Evolutionary conservation across 2,113 vertebrate species (phyloP), one percentile per base, ranked within the genome.

Genomic region (Nesoenas mayeri): DNA sequence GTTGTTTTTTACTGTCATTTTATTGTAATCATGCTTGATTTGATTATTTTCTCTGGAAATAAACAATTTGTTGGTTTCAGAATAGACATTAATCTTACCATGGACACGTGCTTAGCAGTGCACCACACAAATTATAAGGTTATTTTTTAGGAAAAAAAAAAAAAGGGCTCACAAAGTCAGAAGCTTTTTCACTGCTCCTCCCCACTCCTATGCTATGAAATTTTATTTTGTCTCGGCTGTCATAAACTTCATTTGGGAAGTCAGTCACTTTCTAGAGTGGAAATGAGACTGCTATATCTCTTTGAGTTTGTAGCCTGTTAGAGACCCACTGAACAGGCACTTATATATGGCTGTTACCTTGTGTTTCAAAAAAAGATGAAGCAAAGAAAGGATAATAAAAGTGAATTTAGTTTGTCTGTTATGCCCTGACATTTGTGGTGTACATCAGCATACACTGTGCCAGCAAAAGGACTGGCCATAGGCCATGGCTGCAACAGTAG

Each of bases 221-320:
- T 96, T 97, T 62, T 90, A 85, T 91, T 94, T 96, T 97, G 42
- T 61, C 44, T 60, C 19, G 2, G 58, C 42, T 93, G 18, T 65
- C 67, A 53, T 90, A 86, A 96, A 90, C 66, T 85, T 5, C n/a
- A 67, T 91, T 94, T 97, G 67, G 38, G 70, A 97, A 96, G 32
- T 83, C 73, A 94, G 51, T 60, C 40, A 81, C 57, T 81, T 91
- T 96, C 75, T 57, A 54, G 24, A 51, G 42, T 70, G 21, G 32
- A 95, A 95, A 93, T 15, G 28, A 88, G 78, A 51, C 42, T 91
- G 31, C 20, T 92, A 21, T 22, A 3, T 85, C 51, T 96, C 34
- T 83, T 97, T 73, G 90, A 89, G 9, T 61, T 92, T 57, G 32
- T 65, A 16, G 26, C 24, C n/a, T 91, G 28, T 74, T 93, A 79